Evolutionary conservation across 2,113 vertebrate species (phyloP).

Genomic region (Apistogramma diplotaenia): DNA sequence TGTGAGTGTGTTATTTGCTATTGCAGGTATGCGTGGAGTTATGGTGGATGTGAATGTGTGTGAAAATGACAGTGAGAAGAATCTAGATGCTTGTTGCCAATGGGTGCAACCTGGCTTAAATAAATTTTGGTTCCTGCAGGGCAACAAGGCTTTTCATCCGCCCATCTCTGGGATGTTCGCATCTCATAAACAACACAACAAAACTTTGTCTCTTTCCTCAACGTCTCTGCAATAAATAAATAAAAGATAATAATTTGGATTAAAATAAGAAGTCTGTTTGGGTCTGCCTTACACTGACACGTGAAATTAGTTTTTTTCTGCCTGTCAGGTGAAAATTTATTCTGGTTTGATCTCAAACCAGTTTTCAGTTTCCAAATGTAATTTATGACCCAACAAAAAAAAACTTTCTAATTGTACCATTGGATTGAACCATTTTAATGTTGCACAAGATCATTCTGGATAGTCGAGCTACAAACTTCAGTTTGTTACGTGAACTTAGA

Average conservation of each 20-base stretch:
- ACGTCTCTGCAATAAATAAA: background rate
- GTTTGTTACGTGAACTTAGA: background rate
- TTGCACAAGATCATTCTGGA: background rate
- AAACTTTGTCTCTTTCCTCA: background rate
- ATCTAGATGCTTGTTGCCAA: slow-evolving; percentile 29
- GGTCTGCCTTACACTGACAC: slow-evolving; percentile 20
- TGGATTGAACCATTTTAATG: slow-evolving; percentile 12
- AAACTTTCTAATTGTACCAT: background rate
- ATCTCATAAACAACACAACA: slow-evolving; percentile 28
- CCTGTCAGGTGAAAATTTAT: slow-evolving; percentile 34
- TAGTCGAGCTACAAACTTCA: background rate
- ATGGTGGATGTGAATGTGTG: slow-evolving; percentile 1
- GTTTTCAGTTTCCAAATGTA: slow-evolving; percentile 22
- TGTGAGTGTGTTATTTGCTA: background rate
- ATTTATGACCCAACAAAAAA: slow-evolving; percentile 44
- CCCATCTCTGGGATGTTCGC: slow-evolving; percentile 30
- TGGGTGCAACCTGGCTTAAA: slow-evolving; percentile 64
- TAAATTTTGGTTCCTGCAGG: slow-evolving; percentile 67
- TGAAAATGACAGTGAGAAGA: slow-evolving; percentile 29
- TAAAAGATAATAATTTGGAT: background rate
- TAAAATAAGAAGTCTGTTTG: background rate
- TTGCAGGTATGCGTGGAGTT: slow-evolving; percentile 8
- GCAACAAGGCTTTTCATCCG: slow-evolving; percentile 36
- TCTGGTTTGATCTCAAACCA: slow-evolving; percentile 55
- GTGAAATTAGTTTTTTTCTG: slow-evolving; percentile 25